Base-by-base conservation (phyloP, 2,888 invertebrate species). In the Dendrolimus pini region DNA sequence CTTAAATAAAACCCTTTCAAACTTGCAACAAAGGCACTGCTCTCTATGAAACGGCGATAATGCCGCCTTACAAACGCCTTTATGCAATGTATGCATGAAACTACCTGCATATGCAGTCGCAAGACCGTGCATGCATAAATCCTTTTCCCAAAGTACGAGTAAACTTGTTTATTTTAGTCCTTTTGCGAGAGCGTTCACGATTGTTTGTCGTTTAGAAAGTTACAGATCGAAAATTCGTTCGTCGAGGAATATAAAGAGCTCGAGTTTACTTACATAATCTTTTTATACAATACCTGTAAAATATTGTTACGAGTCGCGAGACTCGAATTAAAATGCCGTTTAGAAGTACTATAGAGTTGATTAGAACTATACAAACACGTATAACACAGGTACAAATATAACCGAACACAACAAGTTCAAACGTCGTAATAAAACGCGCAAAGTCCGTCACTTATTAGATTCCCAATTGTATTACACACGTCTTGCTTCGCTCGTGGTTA, bases 1-100 rank as follows among this genome's bases (percentile, higher is more conserved):
- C 47, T 47, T 47, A 47, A 47, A 47, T 47, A 47, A 47, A 47
- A 47, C 47, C 9, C 2, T 30, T 47, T 1, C 47, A 47, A 47
- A 47, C 30, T 9, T 12, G 47, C 47, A 47, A 47, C 47, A 47
- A 47, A 47, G 47, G 47, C 47, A 47, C 9, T 47, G 47, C 12
- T 47, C 47, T 3, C 70, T 72, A 70, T 74, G 74, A 75, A 79
- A 75, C 66, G 64, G 66, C 77, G 77, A 80, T 79, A 80, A 74
- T 77, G 68, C 68, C 59, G 68, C 69, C 67, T 70, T 68, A 69
- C 67, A 62, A 61, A 60, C 62, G 59, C 70, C 72, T 73, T 75
- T 72, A 71, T 72, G 68, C 61, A 47, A 12, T 47, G 47, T 47
- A 47, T 47, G 47, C 47, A 47, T 30, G 30, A 30, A 30, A 56